phyloP scores from a whole-genome alignment of 2,797 vertebrate species.

The Varecia variegata region DNA sequence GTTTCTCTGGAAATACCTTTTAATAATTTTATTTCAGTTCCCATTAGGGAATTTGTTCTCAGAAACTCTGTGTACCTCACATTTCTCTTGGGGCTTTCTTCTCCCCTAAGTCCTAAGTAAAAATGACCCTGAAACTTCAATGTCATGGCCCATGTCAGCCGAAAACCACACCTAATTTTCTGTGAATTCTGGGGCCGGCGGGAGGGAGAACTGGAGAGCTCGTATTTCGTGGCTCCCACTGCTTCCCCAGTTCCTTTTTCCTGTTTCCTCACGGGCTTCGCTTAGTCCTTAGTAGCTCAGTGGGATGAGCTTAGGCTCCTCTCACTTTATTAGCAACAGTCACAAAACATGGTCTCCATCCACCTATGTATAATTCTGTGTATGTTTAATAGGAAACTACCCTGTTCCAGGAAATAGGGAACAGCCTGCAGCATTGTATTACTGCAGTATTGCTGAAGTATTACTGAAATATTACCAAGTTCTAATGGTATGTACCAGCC shows the following conservation, averaged over 20 bases:
- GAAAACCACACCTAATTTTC: neutral
- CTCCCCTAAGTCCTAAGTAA: neutral
- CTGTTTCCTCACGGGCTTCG: neutral
- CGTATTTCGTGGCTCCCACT: neutral
- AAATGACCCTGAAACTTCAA: neutral
- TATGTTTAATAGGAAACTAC: neutral
- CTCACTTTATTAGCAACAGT: neutral
- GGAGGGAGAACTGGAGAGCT: neutral
- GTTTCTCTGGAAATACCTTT: neutral
- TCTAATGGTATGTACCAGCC: neutral
- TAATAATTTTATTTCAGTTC: neutral
- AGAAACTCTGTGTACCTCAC: neutral
- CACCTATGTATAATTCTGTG: neutral
- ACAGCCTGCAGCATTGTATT: neutral
- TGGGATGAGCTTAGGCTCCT: neutral
- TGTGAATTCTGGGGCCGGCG: neutral
- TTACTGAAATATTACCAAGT: neutral
- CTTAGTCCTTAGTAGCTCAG: neutral
- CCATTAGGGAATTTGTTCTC: neutral
- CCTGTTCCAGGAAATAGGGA: neutral
- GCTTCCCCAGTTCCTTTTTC: neutral
- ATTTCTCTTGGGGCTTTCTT: neutral
- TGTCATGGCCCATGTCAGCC: neutral
- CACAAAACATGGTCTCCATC: neutral
- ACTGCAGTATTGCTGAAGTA: neutral